Evolutionary conservation across 2,113 vertebrate genomes (phyloP).

Genomic region (Lepus europaeus): DNA sequence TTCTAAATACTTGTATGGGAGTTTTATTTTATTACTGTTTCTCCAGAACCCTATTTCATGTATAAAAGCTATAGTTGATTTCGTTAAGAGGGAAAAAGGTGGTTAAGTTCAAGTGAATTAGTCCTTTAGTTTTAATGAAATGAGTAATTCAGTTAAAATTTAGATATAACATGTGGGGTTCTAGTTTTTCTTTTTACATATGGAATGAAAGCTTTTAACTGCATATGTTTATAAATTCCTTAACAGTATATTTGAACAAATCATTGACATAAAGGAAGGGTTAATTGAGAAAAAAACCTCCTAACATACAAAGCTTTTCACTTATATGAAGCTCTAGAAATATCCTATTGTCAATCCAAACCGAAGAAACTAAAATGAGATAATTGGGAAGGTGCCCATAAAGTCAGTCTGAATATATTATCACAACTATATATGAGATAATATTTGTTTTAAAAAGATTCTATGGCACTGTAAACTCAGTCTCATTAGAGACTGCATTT

Average conservation of each 20-base stretch:
- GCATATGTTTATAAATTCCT: conserved; percentile 69
- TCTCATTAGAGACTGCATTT: conserved; percentile 94
- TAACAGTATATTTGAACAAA: conserved; percentile 76
- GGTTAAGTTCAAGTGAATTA: conserved; percentile 70
- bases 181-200: conserved; percentile 63
- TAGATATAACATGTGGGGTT: conserved; percentile 57
- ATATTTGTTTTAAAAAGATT: conserved; percentile 95
- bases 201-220: conserved; percentile 65
- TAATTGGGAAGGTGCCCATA: conserved; percentile 92
- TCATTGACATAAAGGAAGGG: conserved; percentile 75
- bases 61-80: conserved; percentile 72
- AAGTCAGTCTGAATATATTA: conserved; percentile 92
- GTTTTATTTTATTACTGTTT: conserved; percentile 64
- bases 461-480: conserved; percentile 94
- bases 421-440: conserved; percentile 93
- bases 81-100: conserved; percentile 70
- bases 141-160: conserved; percentile 77
- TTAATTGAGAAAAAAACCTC: conserved; percentile 84
- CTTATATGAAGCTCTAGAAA: conserved; percentile 84
- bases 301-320: conserved; percentile 75
- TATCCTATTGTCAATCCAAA: conserved; percentile 89
- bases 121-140: conserved; percentile 66
- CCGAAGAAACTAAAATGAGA: conserved; percentile 89
- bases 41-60: not conserved
- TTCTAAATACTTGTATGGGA: conserved; percentile 52